A percentile compares a stretch with the other conserved stretches of the same genome.
phyloP scores from a whole-genome alignment of 2,797 vertebrate species.

The Balearica regulorum region DNA sequence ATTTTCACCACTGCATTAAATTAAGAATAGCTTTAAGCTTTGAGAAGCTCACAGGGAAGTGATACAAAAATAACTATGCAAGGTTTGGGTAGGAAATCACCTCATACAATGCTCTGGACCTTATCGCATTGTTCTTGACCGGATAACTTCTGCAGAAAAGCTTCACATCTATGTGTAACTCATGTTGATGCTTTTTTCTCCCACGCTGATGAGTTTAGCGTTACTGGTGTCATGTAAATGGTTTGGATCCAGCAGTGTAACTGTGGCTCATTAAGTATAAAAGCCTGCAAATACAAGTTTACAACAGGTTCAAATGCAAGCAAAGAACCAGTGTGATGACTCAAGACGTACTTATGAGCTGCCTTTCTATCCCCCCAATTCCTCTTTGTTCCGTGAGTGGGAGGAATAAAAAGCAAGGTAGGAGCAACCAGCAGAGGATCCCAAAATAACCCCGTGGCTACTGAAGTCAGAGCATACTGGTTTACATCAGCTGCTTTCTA shows the following conservation, averaged over 20 bases:
- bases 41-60: background rate
- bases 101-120: background rate
- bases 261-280: background rate
- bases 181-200: background rate
- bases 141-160: conserved; percentile 34
- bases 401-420: background rate
- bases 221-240: background rate
- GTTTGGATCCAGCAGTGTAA: background rate
- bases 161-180: background rate
- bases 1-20: background rate
- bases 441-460: background rate
- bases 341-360: background rate
- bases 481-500: background rate
- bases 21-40: background rate
- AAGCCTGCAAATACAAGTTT: background rate
- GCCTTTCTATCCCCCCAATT: background rate
- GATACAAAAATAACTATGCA: background rate
- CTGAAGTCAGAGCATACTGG: background rate
- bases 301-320: background rate
- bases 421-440: background rate
- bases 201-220: background rate
- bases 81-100: background rate
- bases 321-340: background rate
- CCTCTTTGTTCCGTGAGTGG: background rate
- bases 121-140: background rate